These are phyloP conservation scores for Muntiacus reevesi DNA, from an alignment of 2,113 vertebrate species.

Conservation along the genomic window DNA sequence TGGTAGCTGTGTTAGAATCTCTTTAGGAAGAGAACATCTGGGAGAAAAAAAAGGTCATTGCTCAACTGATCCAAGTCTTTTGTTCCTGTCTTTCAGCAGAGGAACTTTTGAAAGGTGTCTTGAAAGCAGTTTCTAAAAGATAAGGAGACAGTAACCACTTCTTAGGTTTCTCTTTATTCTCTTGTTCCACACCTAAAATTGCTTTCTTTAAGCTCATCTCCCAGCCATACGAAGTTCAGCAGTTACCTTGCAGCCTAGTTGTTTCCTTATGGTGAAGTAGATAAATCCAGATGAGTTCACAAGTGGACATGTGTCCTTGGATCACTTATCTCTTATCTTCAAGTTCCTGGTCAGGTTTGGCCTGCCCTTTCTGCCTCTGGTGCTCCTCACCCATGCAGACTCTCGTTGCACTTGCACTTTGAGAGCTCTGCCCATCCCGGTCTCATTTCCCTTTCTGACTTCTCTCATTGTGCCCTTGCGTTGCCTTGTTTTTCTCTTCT, in stretches of 20 bases:
- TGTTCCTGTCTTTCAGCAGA: not conserved
- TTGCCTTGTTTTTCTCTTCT: not conserved
- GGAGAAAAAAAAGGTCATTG: not conserved
- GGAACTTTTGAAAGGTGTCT: not conserved
- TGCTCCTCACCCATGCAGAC: not conserved
- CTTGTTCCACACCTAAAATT: not conserved
- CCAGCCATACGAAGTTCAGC: not conserved
- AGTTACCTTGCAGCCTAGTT: not conserved
- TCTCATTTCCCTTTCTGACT: not conserved
- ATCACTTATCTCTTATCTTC: not conserved
- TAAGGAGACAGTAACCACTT: not conserved
- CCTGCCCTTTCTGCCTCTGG: not conserved
- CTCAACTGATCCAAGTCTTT: not conserved
- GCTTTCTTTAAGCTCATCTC: not conserved
- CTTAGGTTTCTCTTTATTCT: not conserved
- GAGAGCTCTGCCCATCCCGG: not conserved
- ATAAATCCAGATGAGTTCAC: not conserved
- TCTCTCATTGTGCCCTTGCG: not conserved
- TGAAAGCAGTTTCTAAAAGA: conserved; percentile 21
- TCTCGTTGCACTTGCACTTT: not conserved
- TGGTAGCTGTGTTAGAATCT: not conserved
- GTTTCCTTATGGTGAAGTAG: not conserved
- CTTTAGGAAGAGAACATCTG: not conserved
- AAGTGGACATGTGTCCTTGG: not conserved
- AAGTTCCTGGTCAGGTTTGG: no score